Evolutionary conservation across 2,113 vertebrate species (phyloP).

Genomic region (Amia ocellicauda): DNA sequence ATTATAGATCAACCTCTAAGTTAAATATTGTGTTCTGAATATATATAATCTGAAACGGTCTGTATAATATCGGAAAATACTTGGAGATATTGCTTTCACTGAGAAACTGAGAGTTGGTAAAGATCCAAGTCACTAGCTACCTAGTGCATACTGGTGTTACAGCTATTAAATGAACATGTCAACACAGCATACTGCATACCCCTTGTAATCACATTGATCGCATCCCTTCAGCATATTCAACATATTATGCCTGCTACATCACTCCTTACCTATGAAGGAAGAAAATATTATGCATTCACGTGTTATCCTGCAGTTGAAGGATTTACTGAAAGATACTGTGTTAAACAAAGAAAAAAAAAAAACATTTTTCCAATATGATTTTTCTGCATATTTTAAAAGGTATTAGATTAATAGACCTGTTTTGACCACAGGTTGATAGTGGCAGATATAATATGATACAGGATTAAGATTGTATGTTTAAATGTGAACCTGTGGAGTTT

Average conservation of each 20-base stretch:
- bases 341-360: constrained; percentile 27
- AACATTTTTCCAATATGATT: constrained; percentile 4
- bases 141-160: constrained; percentile 68
- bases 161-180: constrained; percentile 74
- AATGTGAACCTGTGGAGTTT: too few relatives aligned
- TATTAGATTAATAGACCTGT: too few relatives aligned
- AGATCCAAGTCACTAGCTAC: constrained; percentile 72
- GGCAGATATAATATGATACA: too few relatives aligned
- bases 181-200: constrained; percentile 57
- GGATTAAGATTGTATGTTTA: too few relatives aligned
- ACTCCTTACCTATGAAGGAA: not conserved
- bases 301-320: too few relatives aligned
- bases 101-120: constrained; percentile 63
- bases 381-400: too few relatives aligned
- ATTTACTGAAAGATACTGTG: too few relatives aligned
- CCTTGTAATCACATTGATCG: constrained; percentile 51
- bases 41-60: constrained; percentile 48
- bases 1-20: too few relatives aligned
- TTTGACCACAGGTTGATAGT: too few relatives aligned
- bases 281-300: too few relatives aligned
- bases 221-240: constrained; percentile 57
- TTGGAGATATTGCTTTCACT: constrained; percentile 35
- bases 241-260: constrained; percentile 43
- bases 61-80: too few relatives aligned
- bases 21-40: constrained; percentile 37